phyloP scores from a whole-genome alignment of 2,113 vertebrate genomes.

The Sorex fumeus region DNA sequence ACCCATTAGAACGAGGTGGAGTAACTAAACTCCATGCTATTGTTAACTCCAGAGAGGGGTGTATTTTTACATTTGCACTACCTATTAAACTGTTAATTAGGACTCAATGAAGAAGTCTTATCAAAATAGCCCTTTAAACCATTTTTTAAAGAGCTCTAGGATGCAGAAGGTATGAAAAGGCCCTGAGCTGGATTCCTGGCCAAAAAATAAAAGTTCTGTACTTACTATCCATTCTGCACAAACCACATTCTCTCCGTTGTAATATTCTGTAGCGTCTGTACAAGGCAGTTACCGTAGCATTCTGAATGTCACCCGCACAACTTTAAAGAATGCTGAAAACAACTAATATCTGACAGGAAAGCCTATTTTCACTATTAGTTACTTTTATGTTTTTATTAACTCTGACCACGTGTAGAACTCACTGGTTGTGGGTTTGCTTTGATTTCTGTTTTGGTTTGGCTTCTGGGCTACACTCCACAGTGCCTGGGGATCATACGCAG shows the following conservation, averaged over 20 bases:
- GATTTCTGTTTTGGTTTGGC: no score
- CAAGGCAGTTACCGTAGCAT: no score
- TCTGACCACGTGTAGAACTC: background rate
- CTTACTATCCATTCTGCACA: constrained; percentile 27
- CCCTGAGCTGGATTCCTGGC: no score
- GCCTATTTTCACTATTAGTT: constrained; percentile 4
- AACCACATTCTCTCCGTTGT: constrained; percentile 21
- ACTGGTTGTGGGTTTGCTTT: no score
- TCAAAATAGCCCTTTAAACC: constrained; percentile 36
- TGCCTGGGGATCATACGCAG: no score
- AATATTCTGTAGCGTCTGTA: no score
- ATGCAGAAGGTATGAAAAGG: background rate
- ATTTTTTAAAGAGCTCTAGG: background rate
- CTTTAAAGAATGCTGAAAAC: constrained; percentile 1
- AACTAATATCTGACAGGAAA: background rate
- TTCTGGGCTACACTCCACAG: no score
- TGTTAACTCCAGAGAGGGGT: background rate
- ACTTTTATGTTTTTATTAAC: constrained; percentile 48
- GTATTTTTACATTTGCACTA: constrained; percentile 2
- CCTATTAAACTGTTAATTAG: constrained; percentile 45
- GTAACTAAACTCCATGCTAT: background rate
- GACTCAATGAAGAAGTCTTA: background rate
- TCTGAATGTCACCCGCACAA: constrained; percentile 1
- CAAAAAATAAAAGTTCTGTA: background rate
- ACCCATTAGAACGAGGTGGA: background rate